Evolutionary conservation across 2,888 invertebrate species (phyloP), one percentile per base, ranked within the genome.

Genomic region (Microctonus hyperodae): DNA sequence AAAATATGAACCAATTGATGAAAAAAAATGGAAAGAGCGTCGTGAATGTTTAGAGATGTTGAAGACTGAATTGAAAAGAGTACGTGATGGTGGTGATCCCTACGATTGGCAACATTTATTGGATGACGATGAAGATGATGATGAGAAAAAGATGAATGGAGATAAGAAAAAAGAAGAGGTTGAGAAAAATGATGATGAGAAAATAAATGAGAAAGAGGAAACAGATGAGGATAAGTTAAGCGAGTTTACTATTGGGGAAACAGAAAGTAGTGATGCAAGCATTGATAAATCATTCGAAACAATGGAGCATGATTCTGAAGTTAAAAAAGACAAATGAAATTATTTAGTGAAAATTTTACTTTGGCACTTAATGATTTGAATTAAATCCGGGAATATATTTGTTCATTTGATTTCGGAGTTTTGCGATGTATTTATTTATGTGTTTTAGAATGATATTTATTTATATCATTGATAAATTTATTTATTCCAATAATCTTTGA

Each of bases 111-210:
- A 81, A 44, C 74, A 80, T 70, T 74, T 83, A 20, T 71, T 82
- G 1, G 79, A 79, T 23, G 78, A 77, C 22, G 79, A 77, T 70
- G 86, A 87, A 66, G 72, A 85, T 6, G 82, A 83, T 67, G 85
- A 85, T 63, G 83, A 85, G 67, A 86, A 85, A 60, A 72, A 85
- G 1, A 85, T 85, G 53, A 83, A 84, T n/a, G 76, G 84, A 25
- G 78, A 78, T 0, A 84, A 82, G 61, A 50, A 68, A 7, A 59
- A 33, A 35, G 40, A 58, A 31, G n/a, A 55, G 0, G 48, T 64
- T 22, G 62, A 67, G 5, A 65, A 70, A 31, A 64, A 68, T 11
- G 65, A 67, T 44, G 28, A 48, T 20, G 33, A 31, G 11, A 16
- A 16, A 44, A n/a, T n/a, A n/a, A 31, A 16, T 6, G 57, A 23